phyloP scores from a whole-genome alignment of 2,797 vertebrate genomes.

The Toxotes lorentzi region DNA sequence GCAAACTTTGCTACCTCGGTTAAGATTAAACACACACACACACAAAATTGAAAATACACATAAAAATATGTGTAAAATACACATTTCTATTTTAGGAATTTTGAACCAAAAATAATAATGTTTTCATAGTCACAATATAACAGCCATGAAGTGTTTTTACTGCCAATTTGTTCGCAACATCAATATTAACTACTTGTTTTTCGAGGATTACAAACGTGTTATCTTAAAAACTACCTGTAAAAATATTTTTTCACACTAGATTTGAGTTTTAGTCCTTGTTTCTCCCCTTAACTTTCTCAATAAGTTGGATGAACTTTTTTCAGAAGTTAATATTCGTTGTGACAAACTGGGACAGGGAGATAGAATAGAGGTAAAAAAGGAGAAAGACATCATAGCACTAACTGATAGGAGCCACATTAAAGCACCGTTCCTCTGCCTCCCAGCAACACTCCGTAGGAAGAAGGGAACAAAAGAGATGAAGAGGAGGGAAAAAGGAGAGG shows the following conservation, averaged over 20 bases:
- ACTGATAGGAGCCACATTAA: conserved; percentile 75
- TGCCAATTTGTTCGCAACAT: background rate
- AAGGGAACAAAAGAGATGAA: conserved; percentile 64
- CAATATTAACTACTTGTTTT: background rate
- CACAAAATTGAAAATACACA: background rate
- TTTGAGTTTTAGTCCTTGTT: conserved; percentile 40
- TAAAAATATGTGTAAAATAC: background rate
- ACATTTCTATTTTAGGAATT: background rate
- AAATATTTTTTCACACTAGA: conserved; percentile 18
- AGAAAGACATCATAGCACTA: conserved; percentile 74
- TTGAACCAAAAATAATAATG: background rate
- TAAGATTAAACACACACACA: background rate
- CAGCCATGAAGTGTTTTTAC: background rate
- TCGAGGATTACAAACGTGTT: background rate
- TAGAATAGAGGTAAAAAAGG: conserved; percentile 65
- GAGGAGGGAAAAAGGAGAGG: conserved; percentile 49
- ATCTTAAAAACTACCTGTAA: conserved; percentile 27
- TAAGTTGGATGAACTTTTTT: conserved; percentile 70
- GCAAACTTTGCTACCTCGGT: no score
- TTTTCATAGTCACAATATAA: background rate
- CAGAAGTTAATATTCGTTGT: conserved; percentile 66
- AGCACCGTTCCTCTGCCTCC: conserved; percentile 60
- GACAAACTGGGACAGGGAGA: conserved; percentile 71
- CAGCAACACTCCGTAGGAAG: conserved; percentile 59
- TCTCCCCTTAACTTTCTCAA: conserved; percentile 50